Conservation (phyloP, 2,113 vertebrate genomes). For the Crotalus horridus region DNA sequence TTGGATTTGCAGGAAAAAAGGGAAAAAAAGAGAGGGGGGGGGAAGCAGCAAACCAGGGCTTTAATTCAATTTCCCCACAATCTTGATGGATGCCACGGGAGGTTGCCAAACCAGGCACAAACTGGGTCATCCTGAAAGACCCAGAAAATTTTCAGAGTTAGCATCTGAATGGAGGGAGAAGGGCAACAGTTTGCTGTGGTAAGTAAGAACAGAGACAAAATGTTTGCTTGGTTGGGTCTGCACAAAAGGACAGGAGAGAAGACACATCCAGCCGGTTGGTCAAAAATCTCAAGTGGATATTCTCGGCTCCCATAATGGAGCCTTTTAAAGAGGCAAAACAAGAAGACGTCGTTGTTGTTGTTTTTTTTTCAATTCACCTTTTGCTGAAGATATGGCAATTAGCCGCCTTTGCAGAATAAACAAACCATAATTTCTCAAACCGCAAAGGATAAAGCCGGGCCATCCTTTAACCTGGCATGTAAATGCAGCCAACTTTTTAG, state of each 20-base stretch:
- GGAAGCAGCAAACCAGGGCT: not conserved
- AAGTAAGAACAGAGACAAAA: not conserved
- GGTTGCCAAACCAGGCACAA: not conserved
- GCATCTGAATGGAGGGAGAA: not conserved
- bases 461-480: not conserved
- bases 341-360: not conserved
- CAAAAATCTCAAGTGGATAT: too few species aligned
- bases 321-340: not conserved
- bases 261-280: too few species aligned
- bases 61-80: slow-evolving; percentile 28
- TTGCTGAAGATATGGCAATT: not conserved
- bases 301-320: not conserved
- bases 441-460: not conserved
- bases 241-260: not conserved
- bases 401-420: not conserved
- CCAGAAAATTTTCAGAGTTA: not conserved
- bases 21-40: too few species aligned
- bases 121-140: not conserved
- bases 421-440: not conserved
- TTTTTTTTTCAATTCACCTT: not conserved
- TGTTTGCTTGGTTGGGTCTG: not conserved
- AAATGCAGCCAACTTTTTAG: not conserved
- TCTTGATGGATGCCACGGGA: not conserved
- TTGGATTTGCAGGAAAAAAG: not conserved
- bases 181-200: too few species aligned